Base-by-base conservation (phyloP, 37 sponge, comb jelly and placozoan species). In the Halisarca cf. caerulea region DNA sequence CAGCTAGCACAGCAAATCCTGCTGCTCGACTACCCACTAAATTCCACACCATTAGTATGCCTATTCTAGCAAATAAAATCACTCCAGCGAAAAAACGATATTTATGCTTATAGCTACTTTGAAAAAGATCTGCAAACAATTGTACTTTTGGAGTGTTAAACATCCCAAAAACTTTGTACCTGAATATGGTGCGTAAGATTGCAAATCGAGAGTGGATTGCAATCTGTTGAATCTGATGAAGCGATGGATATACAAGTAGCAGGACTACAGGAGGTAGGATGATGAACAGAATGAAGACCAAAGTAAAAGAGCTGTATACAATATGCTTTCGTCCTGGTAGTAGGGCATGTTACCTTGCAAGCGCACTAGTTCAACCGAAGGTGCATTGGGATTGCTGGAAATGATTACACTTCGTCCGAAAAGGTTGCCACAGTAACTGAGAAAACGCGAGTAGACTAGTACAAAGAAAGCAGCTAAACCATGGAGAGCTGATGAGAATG, bases 41-140 rank as follows among this genome's bases (percentile, higher is more conserved):
- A 37, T 74, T 74, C 77, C 77, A 74, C 45, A 40, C 77, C 77
- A 74, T 4, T 21, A 74, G 37, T 41, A 74, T n/a, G 24, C n/a
- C 45, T 40, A 74, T 41, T 39, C 77, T 15, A 17, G 42, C 45
- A 39, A 74, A 2, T n/a, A 74, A 37, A 40, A 74, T 41, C 1
- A 74, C 1, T 21, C 45, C 77, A 43, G 77, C 77, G 7, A 74
- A 74, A 44, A 74, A 74, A 3, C 77, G 77, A 41, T 39, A 74
- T 20, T 24, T 41, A 21, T 44, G 23, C 77, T 74, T 74, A 44
- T 74, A 74, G 45, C 77, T 44, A 37, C 77, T 74, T 23, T 74
- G 77, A 25, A 74, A 74, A 0, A 74, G 77, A 23, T 74, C 77
- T 15, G 37, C 77, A 74, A 74, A 74, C n/a, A 36, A 44, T 44